Conservation (phyloP, 2,888 invertebrate genomes). For the Andrena marginata region DNA sequence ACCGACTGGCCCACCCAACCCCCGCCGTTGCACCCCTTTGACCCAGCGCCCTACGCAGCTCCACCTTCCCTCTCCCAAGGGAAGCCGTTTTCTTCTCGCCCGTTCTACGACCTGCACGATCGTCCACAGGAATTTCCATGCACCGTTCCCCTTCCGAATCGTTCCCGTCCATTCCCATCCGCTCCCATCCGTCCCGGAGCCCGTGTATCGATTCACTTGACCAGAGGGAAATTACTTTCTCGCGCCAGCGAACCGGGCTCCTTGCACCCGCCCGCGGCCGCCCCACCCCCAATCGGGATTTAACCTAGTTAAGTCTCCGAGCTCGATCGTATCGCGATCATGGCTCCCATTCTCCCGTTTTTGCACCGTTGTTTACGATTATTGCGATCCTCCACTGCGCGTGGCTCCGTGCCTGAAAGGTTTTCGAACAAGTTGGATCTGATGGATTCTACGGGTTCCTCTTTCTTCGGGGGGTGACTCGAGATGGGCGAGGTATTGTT, state of each 20-base stretch:
- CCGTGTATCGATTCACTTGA: constrained; percentile 54
- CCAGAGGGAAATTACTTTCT: constrained; percentile 45
- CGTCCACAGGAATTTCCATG: constrained; percentile 57
- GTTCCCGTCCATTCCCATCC: background rate
- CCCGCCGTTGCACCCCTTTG: constrained; percentile 28
- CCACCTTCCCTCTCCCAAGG: constrained; percentile 36
- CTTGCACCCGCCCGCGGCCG: too few relatives aligned
- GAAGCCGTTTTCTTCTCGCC: constrained; percentile 21
- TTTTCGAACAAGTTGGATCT: background rate
- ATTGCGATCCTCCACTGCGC: background rate
- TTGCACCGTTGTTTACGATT: constrained; percentile 28
- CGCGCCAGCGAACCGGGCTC: background rate
- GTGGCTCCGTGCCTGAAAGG: background rate
- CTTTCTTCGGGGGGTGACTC: background rate
- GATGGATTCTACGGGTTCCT: background rate
- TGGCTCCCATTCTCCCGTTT: constrained; percentile 3
- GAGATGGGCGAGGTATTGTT: too few relatives aligned
- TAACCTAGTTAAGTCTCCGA: constrained; percentile 12
- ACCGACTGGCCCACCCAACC: constrained; percentile 47
- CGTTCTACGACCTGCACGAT: constrained; percentile 43
- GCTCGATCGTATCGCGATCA: constrained; percentile 8
- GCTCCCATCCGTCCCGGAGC: constrained; percentile 15
- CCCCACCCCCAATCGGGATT: constrained; percentile 6
- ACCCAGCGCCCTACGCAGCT: constrained; percentile 52
- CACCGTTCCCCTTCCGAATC: constrained; percentile 20